phyloP scores from a whole-genome alignment of 1,140 invertebrate genomes.

The Diorhabda sublineata region DNA sequence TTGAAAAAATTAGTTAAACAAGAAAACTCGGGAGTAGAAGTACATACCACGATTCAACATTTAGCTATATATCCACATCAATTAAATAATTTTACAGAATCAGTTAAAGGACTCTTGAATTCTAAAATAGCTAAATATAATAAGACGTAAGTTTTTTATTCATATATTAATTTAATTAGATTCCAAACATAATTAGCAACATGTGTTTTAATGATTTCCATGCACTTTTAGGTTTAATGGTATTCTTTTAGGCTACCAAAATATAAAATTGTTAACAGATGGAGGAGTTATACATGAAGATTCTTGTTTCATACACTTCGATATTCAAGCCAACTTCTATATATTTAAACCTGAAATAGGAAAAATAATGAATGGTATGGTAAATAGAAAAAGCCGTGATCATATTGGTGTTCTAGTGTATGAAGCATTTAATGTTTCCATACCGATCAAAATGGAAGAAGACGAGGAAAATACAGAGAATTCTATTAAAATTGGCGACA shows the following conservation, averaged over 20 bases:
- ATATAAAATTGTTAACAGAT: constrained; percentile 55
- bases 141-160: constrained; percentile 45
- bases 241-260: constrained; percentile 60
- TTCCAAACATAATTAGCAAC: no score
- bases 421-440: constrained; percentile 61
- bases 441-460: constrained; percentile 53
- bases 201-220: neutral
- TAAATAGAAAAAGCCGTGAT: constrained; percentile 58
- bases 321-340: constrained; percentile 63
- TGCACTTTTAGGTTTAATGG: constrained; percentile 52
- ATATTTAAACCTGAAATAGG: constrained; percentile 56
- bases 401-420: constrained; percentile 62
- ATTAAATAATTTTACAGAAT: constrained; percentile 53
- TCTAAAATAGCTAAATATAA: constrained; percentile 54
- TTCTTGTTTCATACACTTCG: constrained; percentile 56
- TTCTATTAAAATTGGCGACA: constrained; percentile 53
- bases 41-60: constrained; percentile 53
- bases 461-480: constrained; percentile 56
- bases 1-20: constrained; percentile 45
- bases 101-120: constrained; percentile 52
- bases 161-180: no score
- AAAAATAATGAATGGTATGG: constrained; percentile 52
- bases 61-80: constrained; percentile 58
- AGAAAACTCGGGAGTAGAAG: constrained; percentile 55
- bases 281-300: constrained; percentile 54